Conservation (phyloP, 2,888 invertebrate species). For the Lycophotia porphyrea region DNA sequence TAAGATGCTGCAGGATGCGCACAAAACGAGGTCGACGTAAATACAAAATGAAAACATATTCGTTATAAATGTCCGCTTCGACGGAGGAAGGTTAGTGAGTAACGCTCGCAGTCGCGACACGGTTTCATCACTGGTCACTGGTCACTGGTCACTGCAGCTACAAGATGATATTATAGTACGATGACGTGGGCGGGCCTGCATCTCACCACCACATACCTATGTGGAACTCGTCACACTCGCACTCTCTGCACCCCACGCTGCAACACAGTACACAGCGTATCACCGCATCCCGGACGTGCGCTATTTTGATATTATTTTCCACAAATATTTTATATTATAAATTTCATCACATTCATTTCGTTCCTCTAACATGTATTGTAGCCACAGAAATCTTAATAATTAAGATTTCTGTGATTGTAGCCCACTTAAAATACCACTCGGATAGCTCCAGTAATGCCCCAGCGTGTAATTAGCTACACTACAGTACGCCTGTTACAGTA, state of each 20-base stretch:
- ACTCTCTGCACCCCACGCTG: background rate
- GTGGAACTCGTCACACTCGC: background rate
- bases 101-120: constrained; percentile 13
- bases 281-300: constrained; percentile 36
- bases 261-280: constrained; percentile 1
- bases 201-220: too few relatives aligned
- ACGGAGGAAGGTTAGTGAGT: constrained; percentile 21
- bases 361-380: too few relatives aligned
- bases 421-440: background rate
- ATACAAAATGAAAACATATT: constrained; percentile 27
- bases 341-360: constrained; percentile 34
- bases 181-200: background rate
- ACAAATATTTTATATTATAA: constrained; percentile 33
- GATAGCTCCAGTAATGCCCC: background rate
- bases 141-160: constrained; percentile 6
- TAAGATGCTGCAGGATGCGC: background rate
- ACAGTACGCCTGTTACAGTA: background rate
- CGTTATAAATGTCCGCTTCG: constrained; percentile 11
- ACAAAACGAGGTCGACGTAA: constrained; percentile 20
- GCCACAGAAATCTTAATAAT: too few relatives aligned
- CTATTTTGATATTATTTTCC: constrained; percentile 34
- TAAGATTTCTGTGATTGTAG: too few relatives aligned
- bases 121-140: constrained; percentile 31
- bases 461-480: background rate
- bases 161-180: background rate